Base-by-base conservation (phyloP, 1,140 invertebrate genomes). In the Heliothis subflexa region DNA sequence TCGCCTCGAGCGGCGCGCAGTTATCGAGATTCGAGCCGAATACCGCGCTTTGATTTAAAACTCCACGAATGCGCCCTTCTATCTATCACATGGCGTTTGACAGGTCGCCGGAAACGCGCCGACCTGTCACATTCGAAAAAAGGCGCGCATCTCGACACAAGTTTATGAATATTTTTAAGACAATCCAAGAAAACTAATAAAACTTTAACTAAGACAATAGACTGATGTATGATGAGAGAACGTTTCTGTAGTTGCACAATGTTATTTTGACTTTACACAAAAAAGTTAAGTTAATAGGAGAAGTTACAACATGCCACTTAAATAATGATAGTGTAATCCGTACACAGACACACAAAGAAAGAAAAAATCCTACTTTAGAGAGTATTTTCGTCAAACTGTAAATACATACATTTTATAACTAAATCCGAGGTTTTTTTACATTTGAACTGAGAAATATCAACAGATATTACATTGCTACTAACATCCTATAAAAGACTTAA, bases 1-100 rank as follows among this genome's bases (percentile, higher is more conserved):
- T 93, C 85, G 92, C 90, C 92, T 92, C 90, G 89, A 89, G 86
- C 91, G 85, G 84, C 85, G 86, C 86, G 86, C 87, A 92, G 86
- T 91, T 91, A 90, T 92, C 89, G 88, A 88, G 86, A 91, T 88
- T 86, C 82, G 49, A 75, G 59, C 49, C 85, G 84, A 90, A 87
- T 86, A 89, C 88, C 87, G 88, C 90, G 88, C 91, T 93, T 93
- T 92, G 91, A 94, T 93, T 94, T 94, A 94, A 93, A 93, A 93
- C 93, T 90, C 87, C 73, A 85, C 84, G 87, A 93, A 88, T 91
- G 91, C 89, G 91, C 93, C 93, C 93, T 94, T 94, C 93, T 93
- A 93, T 94, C 89, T 90, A 94, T 94, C 93, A 94, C 91, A 93
- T 94, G 93, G 93, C 91, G 90, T 92, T 92, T 94, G 93, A 94